Base-by-base conservation (phyloP, 2,888 invertebrate genomes). In the Lasioglossum zephyrum region DNA sequence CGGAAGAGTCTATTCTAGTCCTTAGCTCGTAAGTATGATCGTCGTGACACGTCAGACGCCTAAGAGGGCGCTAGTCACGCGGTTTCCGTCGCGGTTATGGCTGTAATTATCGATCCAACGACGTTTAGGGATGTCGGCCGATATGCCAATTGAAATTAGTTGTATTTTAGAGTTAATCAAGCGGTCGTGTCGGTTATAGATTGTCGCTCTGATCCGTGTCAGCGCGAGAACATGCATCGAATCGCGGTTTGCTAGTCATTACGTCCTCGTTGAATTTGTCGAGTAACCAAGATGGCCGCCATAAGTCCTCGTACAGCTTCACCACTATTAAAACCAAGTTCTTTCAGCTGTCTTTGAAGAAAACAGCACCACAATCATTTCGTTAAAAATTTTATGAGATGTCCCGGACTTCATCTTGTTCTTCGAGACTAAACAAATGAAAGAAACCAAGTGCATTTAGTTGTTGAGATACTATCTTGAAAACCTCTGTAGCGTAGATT, bases 1-100 rank as follows among this genome's bases (percentile, higher is more conserved):
- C 88, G 86, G 84, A 91, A 91, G 94, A 94, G 94, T 94, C 83
- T 88, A 90, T 95, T 95, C 95, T 95, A 95, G 95, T 95, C 95
- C 87, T 89, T 94, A 93, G 90, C 86, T 87, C 47, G 77, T 94
- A 94, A 94, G 93, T 18, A 84, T 77, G 85, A 87, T 76, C 78
- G 81, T 82, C 6, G 85, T 73, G 88, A 82, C 81, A 49, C 6
- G 47, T 70, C 49, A 39, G 39, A 81, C 69, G 87, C 77, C 78
- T 41, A 6, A 8, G 11, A 5, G 69, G 31, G 41, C 80, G 74
- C 90, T 81, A 78, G 82, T 88, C 88, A 81, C 74, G 80, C 85
- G 81, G 81, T 69, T 22, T 86, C 22, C 66, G 18, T 36, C 36
- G 18, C 36, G 2, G 18, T 2, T 18, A 66, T 66, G 60, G 18